Percentiles rank a stretch among this genome's conserved stretches.
These are phyloP conservation scores for Thecophora atra DNA, from an alignment of 2,888 invertebrate species.

Conservation along the genomic window DNA sequence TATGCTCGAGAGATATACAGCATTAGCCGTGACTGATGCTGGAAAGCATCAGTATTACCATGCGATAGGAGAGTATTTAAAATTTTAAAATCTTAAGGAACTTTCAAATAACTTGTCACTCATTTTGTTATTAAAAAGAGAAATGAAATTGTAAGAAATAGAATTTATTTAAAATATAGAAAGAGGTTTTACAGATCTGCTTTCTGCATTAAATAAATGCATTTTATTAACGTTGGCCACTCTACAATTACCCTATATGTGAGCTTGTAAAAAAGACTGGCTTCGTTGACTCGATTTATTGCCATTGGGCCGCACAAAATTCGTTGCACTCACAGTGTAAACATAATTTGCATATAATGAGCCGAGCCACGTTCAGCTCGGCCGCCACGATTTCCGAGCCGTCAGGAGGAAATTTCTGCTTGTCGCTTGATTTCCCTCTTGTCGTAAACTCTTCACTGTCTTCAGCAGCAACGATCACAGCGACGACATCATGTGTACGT, in stretches of 20 bases:
- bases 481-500: not conserved
- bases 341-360: slow-evolving; percentile 65
- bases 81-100: not conserved
- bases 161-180: too few species aligned
- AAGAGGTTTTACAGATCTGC: too few species aligned
- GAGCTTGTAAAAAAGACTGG: not conserved
- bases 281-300: not conserved
- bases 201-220: not conserved
- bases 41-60: not conserved
- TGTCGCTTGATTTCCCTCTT: not conserved
- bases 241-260: not conserved
- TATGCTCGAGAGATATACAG: not conserved
- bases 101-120: not conserved
- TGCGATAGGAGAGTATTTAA: not conserved
- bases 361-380: slow-evolving; percentile 63
- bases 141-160: too few species aligned
- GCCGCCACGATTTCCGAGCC: slow-evolving; percentile 42
- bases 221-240: not conserved
- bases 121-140: too few species aligned
- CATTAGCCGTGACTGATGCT: too few species aligned
- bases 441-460: not conserved
- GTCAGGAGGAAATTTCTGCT: too few species aligned
- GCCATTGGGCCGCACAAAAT: slow-evolving; percentile 13
- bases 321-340: slow-evolving; percentile 47
- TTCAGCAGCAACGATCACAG: not conserved